Base-by-base conservation (phyloP, 1,140 invertebrate genomes). In the Meloidogyne floridensis region DNA sequence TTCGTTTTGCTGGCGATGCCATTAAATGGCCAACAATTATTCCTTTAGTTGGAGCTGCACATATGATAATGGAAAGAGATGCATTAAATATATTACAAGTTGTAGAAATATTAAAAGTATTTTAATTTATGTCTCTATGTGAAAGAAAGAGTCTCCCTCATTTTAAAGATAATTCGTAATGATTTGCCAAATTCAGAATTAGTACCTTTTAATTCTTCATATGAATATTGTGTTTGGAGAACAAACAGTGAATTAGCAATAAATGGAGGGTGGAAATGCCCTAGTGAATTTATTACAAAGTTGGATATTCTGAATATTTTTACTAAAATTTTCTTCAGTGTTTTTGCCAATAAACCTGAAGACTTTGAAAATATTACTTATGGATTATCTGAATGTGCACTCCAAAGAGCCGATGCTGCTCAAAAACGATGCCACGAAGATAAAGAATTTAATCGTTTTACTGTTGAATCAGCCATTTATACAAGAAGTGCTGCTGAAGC, bases 61-160 rank as follows among this genome's bases (percentile, higher is more conserved):
- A 83, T 74, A 84, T 83, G 72, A 74, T 83, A 32, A 82, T 83
- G 51, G 83, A 83, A 43, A 47, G 47, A 18, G 82, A 83, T 80
- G 72, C 82, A 18, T 78, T 56, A 47, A 83, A 83, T 65, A 43
- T 76, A 43, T n/a, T 83, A 10, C 53, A 84, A 47, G 43, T 84
- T 56, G 53, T 69, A 20, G 82, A 83, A 59, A 84, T 74, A 56
- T 73, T 83, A 51, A 77, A 83, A 32, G 82, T 78, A 43, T 32
- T 32, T 32, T 32, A 32, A n/a, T 47, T 42, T 56, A 43, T n/a
- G 18, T 32, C 32, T 32, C 32, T 32, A 32, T 32, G 32, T 32
- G 10, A 6, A 43, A 18, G 9, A 43, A 81, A 80, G 1, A 77
- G 65, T 47, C 47, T 9, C 11, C 4, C 20, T 9, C 15, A 18